phyloP scores from a whole-genome alignment of 2,113 vertebrate species.

The Enhydra lutris region DNA sequence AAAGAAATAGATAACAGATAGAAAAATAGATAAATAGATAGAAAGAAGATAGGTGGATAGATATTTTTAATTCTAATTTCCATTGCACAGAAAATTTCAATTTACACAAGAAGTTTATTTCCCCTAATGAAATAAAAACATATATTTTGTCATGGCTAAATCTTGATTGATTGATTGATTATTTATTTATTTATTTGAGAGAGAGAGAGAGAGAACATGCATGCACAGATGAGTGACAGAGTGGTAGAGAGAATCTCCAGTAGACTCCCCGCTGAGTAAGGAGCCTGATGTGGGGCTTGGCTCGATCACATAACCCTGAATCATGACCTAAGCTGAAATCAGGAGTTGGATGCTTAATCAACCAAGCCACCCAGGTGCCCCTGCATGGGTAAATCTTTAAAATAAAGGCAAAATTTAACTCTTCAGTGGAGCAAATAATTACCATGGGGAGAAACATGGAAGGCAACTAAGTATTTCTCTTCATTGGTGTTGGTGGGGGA shows the following conservation, averaged over 20 bases:
- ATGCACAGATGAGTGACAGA: background rate
- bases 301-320: too few relatives aligned
- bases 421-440: slow-evolving; percentile 42
- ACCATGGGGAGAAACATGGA: background rate
- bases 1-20: background rate
- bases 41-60: background rate
- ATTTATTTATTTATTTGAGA: too few relatives aligned
- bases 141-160: background rate
- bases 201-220: background rate
- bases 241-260: background rate
- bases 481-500: background rate
- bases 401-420: slow-evolving; percentile 46
- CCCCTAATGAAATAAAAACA: slow-evolving; percentile 29
- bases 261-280: background rate
- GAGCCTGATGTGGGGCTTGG: too few relatives aligned
- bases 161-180: background rate
- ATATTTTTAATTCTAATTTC: slow-evolving; percentile 17
- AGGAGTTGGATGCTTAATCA: background rate
- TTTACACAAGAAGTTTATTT: background rate
- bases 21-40: background rate
- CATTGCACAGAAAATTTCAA: background rate
- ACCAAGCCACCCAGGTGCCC: background rate
- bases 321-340: background rate
- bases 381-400: background rate
- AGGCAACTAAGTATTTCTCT: slow-evolving; percentile 17